phyloP scores from a whole-genome alignment of 2,888 invertebrate genomes.

The Lymantria dispar region DNA sequence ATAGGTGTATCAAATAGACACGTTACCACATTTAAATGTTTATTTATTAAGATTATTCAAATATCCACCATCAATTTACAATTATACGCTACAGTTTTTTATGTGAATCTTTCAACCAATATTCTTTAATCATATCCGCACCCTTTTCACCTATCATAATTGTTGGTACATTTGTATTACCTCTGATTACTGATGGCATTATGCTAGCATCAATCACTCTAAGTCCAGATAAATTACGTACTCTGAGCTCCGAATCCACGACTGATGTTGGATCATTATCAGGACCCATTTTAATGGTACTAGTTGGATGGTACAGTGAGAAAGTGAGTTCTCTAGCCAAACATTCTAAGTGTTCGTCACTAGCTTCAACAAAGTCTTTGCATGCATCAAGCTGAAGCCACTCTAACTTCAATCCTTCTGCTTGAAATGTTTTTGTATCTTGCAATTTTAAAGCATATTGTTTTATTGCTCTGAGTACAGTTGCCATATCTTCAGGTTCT shows the following conservation, averaged over 20 bases:
- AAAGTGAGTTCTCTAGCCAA: constrained; percentile 51
- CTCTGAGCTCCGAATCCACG: constrained; percentile 80
- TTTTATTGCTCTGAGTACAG: constrained; percentile 43
- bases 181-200: constrained; percentile 85
- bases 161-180: constrained; percentile 84
- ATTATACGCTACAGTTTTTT: constrained; percentile 40
- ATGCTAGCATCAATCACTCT: constrained; percentile 85
- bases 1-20: no score
- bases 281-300: constrained; percentile 85
- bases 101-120: constrained; percentile 62
- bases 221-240: constrained; percentile 75
- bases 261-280: constrained; percentile 66
- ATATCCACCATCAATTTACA: no score
- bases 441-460: constrained; percentile 42
- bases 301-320: constrained; percentile 87
- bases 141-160: constrained; percentile 87
- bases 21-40: no score
- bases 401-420: constrained; percentile 42
- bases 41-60: no score
- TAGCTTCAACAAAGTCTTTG: constrained; percentile 35
- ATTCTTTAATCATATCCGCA: constrained; percentile 83
- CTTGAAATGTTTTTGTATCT: constrained; percentile 49
- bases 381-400: constrained; percentile 59
- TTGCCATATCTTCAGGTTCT: constrained; percentile 75
- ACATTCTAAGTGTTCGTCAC: constrained; percentile 52